A percentile compares a stretch with the other conserved stretches of the same genome.
Conservation (phyloP, 2,888 invertebrate genomes). For the Monochamus alternatus region DNA sequence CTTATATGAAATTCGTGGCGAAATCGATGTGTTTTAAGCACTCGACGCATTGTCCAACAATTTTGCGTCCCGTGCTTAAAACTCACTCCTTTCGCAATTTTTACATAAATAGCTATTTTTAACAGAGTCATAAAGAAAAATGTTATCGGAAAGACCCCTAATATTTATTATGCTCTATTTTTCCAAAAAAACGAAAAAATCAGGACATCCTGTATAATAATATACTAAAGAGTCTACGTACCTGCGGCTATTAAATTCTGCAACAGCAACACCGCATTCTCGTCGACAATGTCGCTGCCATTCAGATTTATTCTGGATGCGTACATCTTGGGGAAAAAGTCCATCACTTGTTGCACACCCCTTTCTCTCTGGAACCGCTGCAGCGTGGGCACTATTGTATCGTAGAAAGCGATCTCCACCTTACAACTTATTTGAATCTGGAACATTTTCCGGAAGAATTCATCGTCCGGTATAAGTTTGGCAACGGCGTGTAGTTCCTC, state of each 20-base stretch:
- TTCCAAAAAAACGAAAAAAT: too few relatives aligned
- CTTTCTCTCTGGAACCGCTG: slow-evolving; percentile 68
- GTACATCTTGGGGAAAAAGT: slow-evolving; percentile 70
- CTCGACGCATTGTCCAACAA: too few relatives aligned
- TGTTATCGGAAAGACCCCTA: too few relatives aligned
- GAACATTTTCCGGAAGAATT: slow-evolving; percentile 68
- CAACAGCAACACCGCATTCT: slow-evolving; percentile 45
- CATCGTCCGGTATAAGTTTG: slow-evolving; percentile 44
- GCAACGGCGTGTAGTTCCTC: slow-evolving; percentile 41
- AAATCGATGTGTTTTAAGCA: too few relatives aligned
- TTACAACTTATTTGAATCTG: slow-evolving; percentile 68
- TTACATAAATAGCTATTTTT: too few relatives aligned
- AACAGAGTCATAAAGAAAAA: too few relatives aligned
- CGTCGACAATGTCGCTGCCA: slow-evolving; percentile 66
- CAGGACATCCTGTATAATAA: too few relatives aligned
- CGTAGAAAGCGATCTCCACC: slow-evolving; percentile 73
- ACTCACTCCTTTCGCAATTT: too few relatives aligned
- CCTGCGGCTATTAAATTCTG: background rate
- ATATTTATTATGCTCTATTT: too few relatives aligned
- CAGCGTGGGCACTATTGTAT: slow-evolving; percentile 69
- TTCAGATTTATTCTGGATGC: slow-evolving; percentile 61
- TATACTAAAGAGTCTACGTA: background rate
- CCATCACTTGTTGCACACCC: slow-evolving; percentile 65
- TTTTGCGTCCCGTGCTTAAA: too few relatives aligned
- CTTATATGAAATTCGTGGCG: too few relatives aligned